Conservation (phyloP, 2,888 invertebrate genomes). For the Myopa tessellatipennis region DNA sequence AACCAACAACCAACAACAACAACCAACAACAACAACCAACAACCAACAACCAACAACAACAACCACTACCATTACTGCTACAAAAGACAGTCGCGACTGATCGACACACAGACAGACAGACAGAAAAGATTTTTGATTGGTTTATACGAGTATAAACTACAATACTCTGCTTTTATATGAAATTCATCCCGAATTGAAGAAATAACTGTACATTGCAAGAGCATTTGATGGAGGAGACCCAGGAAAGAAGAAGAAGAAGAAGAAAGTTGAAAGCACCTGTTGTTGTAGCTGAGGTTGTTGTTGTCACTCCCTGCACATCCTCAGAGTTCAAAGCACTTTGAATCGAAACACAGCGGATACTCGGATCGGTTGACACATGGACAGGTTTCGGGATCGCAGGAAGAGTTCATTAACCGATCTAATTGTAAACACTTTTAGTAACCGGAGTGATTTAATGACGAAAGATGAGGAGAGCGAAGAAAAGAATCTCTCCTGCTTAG, state of each 20-base stretch:
- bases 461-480: neutral
- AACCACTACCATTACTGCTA: neutral
- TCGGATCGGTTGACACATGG: neutral
- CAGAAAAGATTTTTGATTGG: no score
- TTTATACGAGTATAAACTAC: no score
- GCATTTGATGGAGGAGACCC: no score
- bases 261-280: neutral
- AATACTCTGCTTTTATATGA: neutral
- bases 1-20: constrained; percentile 8
- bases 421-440: neutral
- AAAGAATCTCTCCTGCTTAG: neutral
- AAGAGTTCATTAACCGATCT: neutral
- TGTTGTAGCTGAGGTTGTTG: no score
- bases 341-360: neutral
- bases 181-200: neutral
- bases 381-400: neutral
- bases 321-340: neutral
- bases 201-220: neutral
- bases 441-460: neutral
- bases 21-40: constrained; percentile 5
- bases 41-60: constrained; percentile 4
- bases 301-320: neutral
- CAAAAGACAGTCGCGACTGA: no score
- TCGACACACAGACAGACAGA: no score
- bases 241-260: no score